Evolutionary conservation across 2,113 vertebrate species (phyloP), one percentile per base, ranked within the genome.

Genomic region (Ptilorrhoa leucosticta): DNA sequence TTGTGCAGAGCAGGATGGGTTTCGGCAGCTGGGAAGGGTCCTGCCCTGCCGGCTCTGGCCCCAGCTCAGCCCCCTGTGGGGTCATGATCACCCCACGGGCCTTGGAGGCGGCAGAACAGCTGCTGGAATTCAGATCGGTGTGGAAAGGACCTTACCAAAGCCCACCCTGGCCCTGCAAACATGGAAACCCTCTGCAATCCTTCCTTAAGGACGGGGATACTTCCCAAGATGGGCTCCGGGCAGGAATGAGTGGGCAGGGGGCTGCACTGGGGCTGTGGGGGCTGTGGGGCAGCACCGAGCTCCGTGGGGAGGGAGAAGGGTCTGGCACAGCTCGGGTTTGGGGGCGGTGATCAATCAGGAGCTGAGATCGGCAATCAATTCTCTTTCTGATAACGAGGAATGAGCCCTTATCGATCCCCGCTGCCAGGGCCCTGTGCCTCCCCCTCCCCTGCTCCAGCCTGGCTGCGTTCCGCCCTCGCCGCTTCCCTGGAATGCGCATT

Each of bases 51-150:
- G 6, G 58, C 15, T 11, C 57, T 1, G 1, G 7, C 13, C 12
- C 45, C 39, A 65, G 10, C 22, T 6, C 3, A 51, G 78, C 42
- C 15, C 13, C 23, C 68, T 8, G 0, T 8, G 44, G 27, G 9
- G 16, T 18, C 65, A 1, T 3, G 19, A 7, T 33, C 39, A 2
- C 24, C 26, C 56, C 4, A 0, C 7, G 42, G n/a, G 17, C 47
- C 35, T 19, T 24, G 53, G 63, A 51, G 58, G n/a, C 16, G 44
- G 39, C 18, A 73, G 65, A 31, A 21, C 0, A 0, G 20, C 35
- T 39, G 9, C 0, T 31, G 61, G 69, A 19, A 5, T 33, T 42
- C 44, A 33, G n/a, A 47, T 3, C 1, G 0, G 14, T 3, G 8
- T 20, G 31, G 73, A 21, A 68, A 31, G 39, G 7, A 11, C 7